Base-by-base conservation (phyloP, 2,888 invertebrate species). In the Mayetiola destructor region DNA sequence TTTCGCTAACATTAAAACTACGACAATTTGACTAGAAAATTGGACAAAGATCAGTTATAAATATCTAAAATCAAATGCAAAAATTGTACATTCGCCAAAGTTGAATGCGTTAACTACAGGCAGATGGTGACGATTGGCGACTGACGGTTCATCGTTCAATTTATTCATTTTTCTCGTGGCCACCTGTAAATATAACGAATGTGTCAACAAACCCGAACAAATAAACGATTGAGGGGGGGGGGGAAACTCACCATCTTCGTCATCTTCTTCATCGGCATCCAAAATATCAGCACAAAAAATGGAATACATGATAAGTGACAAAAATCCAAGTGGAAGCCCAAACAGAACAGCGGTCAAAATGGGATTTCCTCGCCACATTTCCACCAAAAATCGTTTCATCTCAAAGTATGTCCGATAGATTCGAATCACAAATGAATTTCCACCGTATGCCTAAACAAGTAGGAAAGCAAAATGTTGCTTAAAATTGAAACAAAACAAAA, bases 211-310 rank as follows among this genome's bases (percentile, higher is more conserved):
- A n/a, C n/a, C n/a, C n/a, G n/a, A n/a, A n/a, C n/a, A n/a, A n/a
- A n/a, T n/a, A n/a, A n/a, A n/a, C n/a, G n/a, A n/a, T n/a, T n/a
- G n/a, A n/a, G n/a, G n/a, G n/a, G n/a, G n/a, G n/a, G n/a, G n/a
- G n/a, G n/a, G n/a, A n/a, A n/a, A n/a, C n/a, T 36, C 59, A n/a
- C 75, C 75, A 61, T 76, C 76, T 32, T 69, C 67, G 39, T 72
- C 72, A 37, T 68, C 69, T 1, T 63, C 63, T 1, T 88, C 88
- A 57, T 88, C 88, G 1, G 90, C 90, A 69, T 94, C 95, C 62
- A 94, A 75, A 65, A 96, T 91, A 69, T 97, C 96, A 56, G 92
- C 87, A 69, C 96, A 97, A 73, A 93, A 97, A 61, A 95, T 85
- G 1, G 94, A 92, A 71, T 97, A 97, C 68, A 92, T 84, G 64